Conservation (phyloP, 2,113 vertebrate genomes). For the Macrotus californicus region DNA sequence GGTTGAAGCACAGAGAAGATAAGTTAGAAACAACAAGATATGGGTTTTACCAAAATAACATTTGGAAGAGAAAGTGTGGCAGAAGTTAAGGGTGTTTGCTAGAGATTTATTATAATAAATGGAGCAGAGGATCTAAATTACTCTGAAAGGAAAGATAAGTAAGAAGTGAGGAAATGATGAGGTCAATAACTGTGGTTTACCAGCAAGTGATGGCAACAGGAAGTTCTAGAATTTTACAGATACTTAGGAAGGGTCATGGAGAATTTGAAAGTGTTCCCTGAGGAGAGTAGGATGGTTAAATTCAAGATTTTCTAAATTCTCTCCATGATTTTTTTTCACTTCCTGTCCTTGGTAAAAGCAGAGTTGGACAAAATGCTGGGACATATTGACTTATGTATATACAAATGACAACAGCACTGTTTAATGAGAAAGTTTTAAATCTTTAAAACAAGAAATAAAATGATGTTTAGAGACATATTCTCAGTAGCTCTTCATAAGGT, state of each 20-base stretch:
- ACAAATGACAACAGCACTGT: background rate
- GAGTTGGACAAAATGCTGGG: background rate
- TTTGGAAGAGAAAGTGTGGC: background rate
- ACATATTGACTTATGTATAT: background rate
- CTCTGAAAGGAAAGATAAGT: background rate
- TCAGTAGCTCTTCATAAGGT: background rate
- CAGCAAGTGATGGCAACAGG: no score
- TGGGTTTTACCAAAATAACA: background rate
- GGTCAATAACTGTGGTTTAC: background rate
- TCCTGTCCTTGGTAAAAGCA: background rate
- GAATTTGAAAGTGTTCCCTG: background rate
- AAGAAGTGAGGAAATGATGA: background rate
- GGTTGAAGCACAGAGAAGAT: background rate
- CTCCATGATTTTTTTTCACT: fast-evolving
- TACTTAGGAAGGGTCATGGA: background rate
- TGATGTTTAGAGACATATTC: background rate
- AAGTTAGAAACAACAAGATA: background rate
- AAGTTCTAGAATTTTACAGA: background rate
- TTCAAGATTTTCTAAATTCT: background rate
- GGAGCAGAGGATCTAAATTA: background rate
- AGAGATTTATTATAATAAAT: background rate
- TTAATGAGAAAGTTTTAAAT: background rate
- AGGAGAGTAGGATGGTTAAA: background rate
- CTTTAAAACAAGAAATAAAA: background rate
- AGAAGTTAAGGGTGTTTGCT: background rate